A percentile compares a stretch with the other conserved stretches of the same genome.
These are phyloP conservation scores for Akabosia matsudoensis DNA, from an alignment of 1,140 invertebrate genomes.

Conservation along the genomic window DNA sequence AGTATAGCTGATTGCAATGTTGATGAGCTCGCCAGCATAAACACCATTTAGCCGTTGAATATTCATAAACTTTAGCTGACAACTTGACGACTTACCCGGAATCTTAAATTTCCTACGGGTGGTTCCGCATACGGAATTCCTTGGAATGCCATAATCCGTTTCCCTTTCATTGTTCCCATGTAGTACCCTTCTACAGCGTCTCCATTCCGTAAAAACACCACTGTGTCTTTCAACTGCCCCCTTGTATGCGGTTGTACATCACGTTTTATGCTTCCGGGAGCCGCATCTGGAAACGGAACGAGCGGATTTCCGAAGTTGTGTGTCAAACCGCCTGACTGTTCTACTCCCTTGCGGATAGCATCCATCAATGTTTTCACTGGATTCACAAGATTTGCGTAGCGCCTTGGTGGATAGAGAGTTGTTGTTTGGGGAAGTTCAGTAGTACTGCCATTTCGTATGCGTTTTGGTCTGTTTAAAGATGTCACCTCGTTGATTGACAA, in stretches of 20 bases:
- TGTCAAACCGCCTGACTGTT: not conserved
- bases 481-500: not conserved
- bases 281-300: not conserved
- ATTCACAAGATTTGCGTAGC: not conserved
- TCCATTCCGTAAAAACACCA: not conserved
- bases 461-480: not conserved
- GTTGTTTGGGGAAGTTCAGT: not conserved
- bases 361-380: not conserved
- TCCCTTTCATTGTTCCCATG: constrained; percentile 9
- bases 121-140: constrained; percentile 11
- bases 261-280: not conserved
- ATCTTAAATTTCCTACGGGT: not conserved
- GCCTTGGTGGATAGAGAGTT: not conserved
- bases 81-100: not conserved
- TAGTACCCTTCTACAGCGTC: not conserved
- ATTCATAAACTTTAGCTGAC: not conserved
- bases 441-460: not conserved
- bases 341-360: not conserved
- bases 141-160: constrained; percentile 2
- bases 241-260: not conserved
- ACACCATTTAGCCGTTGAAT: not conserved
- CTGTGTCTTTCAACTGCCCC: not conserved
- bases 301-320: not conserved
- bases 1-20: not conserved
- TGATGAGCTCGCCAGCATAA: not conserved